These are phyloP conservation scores for Plodia interpunctella DNA, from an alignment of 1,140 invertebrate genomes.

Conservation along the genomic window DNA sequence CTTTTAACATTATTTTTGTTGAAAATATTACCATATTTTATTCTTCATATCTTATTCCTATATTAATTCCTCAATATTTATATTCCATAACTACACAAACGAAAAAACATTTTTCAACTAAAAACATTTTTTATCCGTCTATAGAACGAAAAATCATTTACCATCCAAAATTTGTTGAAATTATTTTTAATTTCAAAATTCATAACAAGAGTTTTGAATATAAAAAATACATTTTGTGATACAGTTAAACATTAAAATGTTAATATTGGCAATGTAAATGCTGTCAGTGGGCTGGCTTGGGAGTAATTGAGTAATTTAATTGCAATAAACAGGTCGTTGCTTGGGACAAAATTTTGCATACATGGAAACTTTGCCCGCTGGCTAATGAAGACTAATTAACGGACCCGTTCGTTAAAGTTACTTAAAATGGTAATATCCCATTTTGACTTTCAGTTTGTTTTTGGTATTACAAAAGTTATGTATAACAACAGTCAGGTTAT, in stretches of 20 bases:
- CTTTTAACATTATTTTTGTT: too few species aligned
- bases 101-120: too few species aligned
- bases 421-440: constrained; percentile 6
- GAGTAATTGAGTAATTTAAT: constrained; percentile 13
- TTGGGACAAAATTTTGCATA: constrained; percentile 14
- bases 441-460: constrained; percentile 1
- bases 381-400: constrained; percentile 10
- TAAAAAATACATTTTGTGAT: background rate
- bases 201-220: background rate
- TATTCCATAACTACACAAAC: too few species aligned
- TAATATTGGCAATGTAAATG: constrained; percentile 8
- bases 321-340: constrained; percentile 11
- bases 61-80: too few species aligned
- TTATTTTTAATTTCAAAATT: constrained; percentile 6
- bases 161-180: too few species aligned
- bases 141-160: too few species aligned
- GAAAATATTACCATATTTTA: too few species aligned
- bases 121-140: too few species aligned
- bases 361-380: constrained; percentile 8
- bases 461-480: too few species aligned
- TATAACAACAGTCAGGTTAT: too few species aligned
- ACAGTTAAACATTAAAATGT: background rate
- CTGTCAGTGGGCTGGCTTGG: background rate
- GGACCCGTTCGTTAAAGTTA: constrained; percentile 8
- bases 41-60: too few species aligned